Evolutionary conservation across 2,113 vertebrate species (phyloP), one percentile per base, ranked within the genome.

Genomic region (Ammospiza nelsoni): DNA sequence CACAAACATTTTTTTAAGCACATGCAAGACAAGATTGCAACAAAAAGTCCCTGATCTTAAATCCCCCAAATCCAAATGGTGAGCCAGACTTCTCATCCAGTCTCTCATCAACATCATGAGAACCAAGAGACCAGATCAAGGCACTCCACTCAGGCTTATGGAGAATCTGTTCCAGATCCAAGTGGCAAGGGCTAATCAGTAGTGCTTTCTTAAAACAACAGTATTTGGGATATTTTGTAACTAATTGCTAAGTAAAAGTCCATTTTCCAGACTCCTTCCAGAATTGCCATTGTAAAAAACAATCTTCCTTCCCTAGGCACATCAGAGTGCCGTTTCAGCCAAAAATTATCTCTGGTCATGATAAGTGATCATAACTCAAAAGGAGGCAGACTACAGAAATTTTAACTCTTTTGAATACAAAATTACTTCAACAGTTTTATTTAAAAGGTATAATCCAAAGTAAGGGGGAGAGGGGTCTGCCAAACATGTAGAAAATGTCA

Each of bases 201-300:
- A 52, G 37, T 0, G 0, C 48, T 84, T 94, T 81, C 52, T 93
- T 87, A 65, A 78, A 90, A 78, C 59, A 91, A 52, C 18, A 63
- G 22, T 51, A 65, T 80, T 71, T 68, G 28, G 31, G 52, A 54
- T 91, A 48, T 55, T 80, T 80, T 72, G 61, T 82, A 44, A 35
- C 51, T 86, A 86, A 80, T 77, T 94, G 61, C 59, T 81, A 59
- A 90, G 19, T 83, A 86, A 37, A 76, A 83, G 24, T 57, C 28
- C 29, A 28, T 95, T 92, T 95, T 80, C 68, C 68, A 90, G 54
- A 84, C 89, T 92, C 29, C 59, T 83, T 85, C 33, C 65, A 65
- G 52, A 90, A 61, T 8, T 86, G 41, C n/a, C 58, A 48, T 46
- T 89, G 43, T 71, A 84, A 74, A 80, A 76, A 93, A 14, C 68